Conservation (phyloP, 2,888 invertebrate species). For the Kryphioiulus occultus region DNA sequence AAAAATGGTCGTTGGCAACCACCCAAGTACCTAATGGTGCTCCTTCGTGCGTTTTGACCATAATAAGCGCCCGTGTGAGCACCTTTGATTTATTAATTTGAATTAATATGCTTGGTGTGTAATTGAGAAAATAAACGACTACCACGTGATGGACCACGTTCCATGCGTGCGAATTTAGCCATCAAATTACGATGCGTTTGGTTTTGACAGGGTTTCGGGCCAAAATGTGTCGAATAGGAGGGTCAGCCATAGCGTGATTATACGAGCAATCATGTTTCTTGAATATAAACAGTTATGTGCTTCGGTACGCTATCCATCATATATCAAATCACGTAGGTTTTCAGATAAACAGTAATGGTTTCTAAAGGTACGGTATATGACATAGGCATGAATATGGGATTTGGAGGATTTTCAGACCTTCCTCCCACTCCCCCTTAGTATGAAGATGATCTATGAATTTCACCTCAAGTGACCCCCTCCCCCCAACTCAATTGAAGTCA, state of each 20-base stretch:
- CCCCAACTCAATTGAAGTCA: no score
- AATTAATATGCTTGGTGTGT: conserved; percentile 36
- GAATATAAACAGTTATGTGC: not conserved
- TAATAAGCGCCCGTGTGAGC: conserved; percentile 2
- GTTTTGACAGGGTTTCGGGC: not conserved
- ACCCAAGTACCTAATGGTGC: not conserved
- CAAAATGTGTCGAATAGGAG: not conserved
- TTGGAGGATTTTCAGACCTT: no score
- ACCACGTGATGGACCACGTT: not conserved
- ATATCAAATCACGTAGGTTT: not conserved
- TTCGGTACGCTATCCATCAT: not conserved
- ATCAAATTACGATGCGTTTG: conserved; percentile 25
- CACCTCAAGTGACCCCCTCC: no score
- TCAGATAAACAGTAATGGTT: no score
- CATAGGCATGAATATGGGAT: no score
- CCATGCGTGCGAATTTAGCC: not conserved
- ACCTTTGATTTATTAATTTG: conserved; percentile 39
- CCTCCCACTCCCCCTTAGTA: no score
- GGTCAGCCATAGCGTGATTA: not conserved
- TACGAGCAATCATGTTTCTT: not conserved
- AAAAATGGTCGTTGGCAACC: not conserved
- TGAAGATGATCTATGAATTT: no score
- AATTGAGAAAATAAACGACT: conserved; percentile 36
- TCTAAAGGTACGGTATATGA: no score
- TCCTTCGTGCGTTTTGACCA: conserved; percentile 17